Base-by-base conservation (phyloP, 2,797 vertebrate genomes). In the Aulostomus chinensis region DNA sequence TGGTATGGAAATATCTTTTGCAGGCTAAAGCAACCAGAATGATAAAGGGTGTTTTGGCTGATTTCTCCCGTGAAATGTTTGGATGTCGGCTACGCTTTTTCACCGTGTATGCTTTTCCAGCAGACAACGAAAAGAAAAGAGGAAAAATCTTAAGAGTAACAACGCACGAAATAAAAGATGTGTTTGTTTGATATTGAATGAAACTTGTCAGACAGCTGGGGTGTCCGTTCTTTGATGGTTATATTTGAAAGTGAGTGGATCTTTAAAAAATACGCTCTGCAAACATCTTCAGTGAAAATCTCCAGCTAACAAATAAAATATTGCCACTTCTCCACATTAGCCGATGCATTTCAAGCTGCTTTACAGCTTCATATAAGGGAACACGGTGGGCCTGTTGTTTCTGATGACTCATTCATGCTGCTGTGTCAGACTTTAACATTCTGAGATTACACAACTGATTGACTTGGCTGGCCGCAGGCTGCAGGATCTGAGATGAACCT, bases 381-480 rank as follows among this genome's bases (percentile, higher is more conserved):
- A n/a, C n/a, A n/a, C n/a, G n/a, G n/a, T n/a, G n/a, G 13, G 33
- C 33, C 21, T 36, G 48, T 57, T 28, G 16, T 47, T 51, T 58
- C 9, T 16, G 50, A 54, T 50, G 30, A 60, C 32, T 32, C 18
- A 60, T 70, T 56, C 58, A 55, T 61, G 31, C 45, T 5, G 13
- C 54, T 70, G 60, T 46, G 49, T 76, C 74, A 76, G 70, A 70
- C 63, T 61, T 47, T 51, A 70, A 59, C 70, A 55, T 68, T 81
- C 70, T 17, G 9, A 73, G 69, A 85, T 81, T 83, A 65, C 39
- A 80, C 73, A 78, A 69, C 73, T 72, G 73, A 85, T 84, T 80
- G 80, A 86, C 70, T 79, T 62, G 76, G 67, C 73, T 34, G 39
- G 73, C 83, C 78, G 14, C 4, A 41, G 61, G 81, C 73, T 67